phyloP scores from a whole-genome alignment of 2,113 vertebrate genomes.

The Eulemur rufifrons region DNA sequence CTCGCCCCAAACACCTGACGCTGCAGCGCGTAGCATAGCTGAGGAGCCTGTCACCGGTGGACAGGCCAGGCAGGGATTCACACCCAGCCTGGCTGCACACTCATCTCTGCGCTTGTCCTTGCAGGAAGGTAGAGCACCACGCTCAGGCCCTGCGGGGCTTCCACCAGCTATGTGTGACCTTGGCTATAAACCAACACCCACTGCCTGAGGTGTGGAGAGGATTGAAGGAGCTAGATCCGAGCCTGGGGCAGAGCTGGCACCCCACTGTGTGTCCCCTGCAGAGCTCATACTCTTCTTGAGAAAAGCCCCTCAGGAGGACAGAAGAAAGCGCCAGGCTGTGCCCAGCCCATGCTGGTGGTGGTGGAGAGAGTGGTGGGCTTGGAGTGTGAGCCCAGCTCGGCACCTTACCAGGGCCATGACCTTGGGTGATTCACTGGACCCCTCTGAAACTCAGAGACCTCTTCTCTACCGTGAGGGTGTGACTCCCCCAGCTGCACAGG shows the following conservation, averaged over 20 bases:
- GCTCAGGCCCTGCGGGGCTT: not conserved
- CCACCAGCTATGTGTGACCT: not conserved
- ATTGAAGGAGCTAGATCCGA: not conserved
- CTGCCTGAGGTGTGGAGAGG: rapidly evolving
- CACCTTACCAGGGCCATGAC: not conserved
- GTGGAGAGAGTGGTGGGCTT: not conserved
- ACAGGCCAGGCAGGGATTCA: not conserved
- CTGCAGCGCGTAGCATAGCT: rapidly evolving
- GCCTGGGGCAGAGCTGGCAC: not conserved
- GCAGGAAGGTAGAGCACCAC: not conserved
- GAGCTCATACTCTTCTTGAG: not conserved
- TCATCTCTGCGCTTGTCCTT: not conserved
- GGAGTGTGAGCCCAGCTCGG: not conserved
- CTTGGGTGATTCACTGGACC: not conserved
- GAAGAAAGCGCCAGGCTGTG: not conserved
- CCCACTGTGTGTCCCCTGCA: rapidly evolving
- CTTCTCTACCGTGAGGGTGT: not conserved
- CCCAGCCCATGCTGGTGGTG: not conserved
- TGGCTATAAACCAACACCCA: not conserved
- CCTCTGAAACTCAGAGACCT: not conserved
- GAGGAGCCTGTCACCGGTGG: not conserved
- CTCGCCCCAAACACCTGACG: not conserved
- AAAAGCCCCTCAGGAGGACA: not conserved
- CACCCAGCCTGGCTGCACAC: rapidly evolving
- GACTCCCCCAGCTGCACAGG: rapidly evolving